Evolutionary conservation across 2,113 vertebrate species (phyloP).

Genomic region (Seriola aureovittata): DNA sequence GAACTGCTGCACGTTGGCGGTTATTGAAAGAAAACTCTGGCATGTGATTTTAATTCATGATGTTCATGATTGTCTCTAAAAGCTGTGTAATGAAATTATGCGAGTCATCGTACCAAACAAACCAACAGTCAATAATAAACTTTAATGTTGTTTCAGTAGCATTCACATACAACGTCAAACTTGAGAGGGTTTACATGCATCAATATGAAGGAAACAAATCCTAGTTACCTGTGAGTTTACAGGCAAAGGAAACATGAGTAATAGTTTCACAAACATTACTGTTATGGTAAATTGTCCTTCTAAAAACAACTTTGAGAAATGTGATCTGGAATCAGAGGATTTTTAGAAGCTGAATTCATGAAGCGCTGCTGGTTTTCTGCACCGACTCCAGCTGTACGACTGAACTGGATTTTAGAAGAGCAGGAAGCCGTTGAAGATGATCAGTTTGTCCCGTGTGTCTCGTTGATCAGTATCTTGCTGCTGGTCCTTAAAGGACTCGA

Average conservation of each 20-base stretch:
- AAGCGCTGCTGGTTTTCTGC: not conserved
- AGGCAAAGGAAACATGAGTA: no score
- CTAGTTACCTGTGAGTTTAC: not conserved
- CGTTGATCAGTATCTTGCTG: fast-evolving
- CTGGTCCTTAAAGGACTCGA: slow-evolving; percentile 42
- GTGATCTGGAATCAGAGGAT: not conserved
- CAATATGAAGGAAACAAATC: not conserved
- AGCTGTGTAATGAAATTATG: not conserved
- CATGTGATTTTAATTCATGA: no score
- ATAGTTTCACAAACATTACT: not conserved
- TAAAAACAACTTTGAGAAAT: not conserved
- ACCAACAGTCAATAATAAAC: not conserved
- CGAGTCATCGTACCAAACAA: not conserved
- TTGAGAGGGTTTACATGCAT: not conserved
- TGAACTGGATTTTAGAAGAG: slow-evolving; percentile 31
- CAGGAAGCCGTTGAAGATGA: slow-evolving; percentile 74
- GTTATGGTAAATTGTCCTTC: not conserved
- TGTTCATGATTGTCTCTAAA: not conserved
- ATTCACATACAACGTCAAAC: not conserved
- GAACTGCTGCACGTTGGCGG: no score
- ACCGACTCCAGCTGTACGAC: not conserved
- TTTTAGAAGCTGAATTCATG: not conserved
- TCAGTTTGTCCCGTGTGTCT: slow-evolving; percentile 28
- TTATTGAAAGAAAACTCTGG: no score
- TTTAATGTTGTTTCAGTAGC: slow-evolving; percentile 9